Evolutionary conservation across 2,797 vertebrate genomes (phyloP).

Genomic region (Sebastes wilsoni): DNA sequence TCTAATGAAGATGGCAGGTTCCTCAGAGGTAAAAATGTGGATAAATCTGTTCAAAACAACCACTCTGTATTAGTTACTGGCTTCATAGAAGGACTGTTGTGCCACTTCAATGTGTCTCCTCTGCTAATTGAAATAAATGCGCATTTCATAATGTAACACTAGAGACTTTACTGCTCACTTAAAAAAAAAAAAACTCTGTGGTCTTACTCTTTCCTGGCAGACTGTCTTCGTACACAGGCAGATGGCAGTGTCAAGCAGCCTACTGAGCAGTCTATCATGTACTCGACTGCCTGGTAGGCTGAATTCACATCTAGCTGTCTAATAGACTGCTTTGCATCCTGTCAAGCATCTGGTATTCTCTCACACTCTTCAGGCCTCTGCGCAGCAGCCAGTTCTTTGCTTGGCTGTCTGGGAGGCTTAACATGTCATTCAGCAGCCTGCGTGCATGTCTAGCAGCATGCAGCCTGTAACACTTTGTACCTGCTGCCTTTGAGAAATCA

Average conservation of each 20-base stretch:
- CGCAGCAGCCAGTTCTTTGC: conserved; percentile 24
- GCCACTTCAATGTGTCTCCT: conserved; percentile 10
- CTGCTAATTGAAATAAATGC: conserved; percentile 26
- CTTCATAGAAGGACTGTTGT: neutral
- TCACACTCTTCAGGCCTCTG: conserved; percentile 17
- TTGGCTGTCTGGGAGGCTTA: conserved; percentile 34
- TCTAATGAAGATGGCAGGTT: conserved; percentile 20
- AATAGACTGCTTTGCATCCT: conserved; percentile 19
- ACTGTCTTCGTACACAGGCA: conserved; percentile 2
- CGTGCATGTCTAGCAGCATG: conserved; percentile 32
- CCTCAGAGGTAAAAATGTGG: conserved; percentile 9
- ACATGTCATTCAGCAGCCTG: conserved; percentile 25
- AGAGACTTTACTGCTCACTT: neutral
- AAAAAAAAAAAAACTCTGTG: neutral
- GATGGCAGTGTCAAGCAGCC: conserved; percentile 31
- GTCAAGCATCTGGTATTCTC: conserved; percentile 51
- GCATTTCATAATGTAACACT: conserved; percentile 5
- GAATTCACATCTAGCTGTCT: conserved; percentile 5
- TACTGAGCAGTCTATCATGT: conserved; percentile 17
- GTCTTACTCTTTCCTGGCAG: neutral
- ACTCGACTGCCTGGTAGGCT: conserved; percentile 4
- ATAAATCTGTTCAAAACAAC: conserved; percentile 21
- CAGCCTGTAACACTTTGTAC: conserved; percentile 45
- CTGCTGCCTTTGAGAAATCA: conserved; percentile 40
- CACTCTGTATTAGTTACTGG: conserved; percentile 9